Percentiles rank a stretch among this genome's conserved stretches.
These are phyloP conservation scores for Apocrypta bakeri DNA, from an alignment of 1,140 invertebrate species.

Conservation along the genomic window DNA sequence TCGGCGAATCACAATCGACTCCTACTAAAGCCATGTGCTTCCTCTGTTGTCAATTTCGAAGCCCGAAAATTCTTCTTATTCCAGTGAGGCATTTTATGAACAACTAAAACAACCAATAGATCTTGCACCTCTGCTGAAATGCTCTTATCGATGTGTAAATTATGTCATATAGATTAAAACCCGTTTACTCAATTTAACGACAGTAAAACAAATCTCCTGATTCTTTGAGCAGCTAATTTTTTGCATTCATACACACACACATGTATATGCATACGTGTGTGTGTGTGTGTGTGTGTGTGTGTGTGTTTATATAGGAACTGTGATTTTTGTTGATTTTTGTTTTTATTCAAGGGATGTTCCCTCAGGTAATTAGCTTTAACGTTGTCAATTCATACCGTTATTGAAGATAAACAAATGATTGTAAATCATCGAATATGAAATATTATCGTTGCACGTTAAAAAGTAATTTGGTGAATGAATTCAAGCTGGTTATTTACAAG, in stretches of 20 bases:
- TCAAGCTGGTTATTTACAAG: too few species aligned
- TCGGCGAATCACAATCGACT: not conserved
- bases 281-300: too few species aligned
- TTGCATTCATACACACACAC: not conserved
- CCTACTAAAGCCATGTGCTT: not conserved
- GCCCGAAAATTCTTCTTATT: not conserved
- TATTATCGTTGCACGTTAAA: too few species aligned
- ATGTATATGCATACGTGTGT: too few species aligned
- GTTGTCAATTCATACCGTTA: not conserved
- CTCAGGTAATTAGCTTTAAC: not conserved
- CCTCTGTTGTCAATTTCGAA: not conserved
- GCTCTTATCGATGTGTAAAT: constrained; percentile 10
- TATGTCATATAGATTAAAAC: constrained; percentile 9
- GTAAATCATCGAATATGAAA: not conserved
- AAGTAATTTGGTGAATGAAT: too few species aligned
- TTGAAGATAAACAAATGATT: not conserved
- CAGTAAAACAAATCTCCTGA: not conserved
- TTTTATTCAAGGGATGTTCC: too few species aligned
- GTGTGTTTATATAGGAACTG: too few species aligned
- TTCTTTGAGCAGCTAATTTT: not conserved
- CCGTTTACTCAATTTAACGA: not conserved
- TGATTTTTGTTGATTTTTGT: too few species aligned
- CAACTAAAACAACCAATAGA: constrained; percentile 8
- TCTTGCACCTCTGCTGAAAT: constrained; percentile 2
- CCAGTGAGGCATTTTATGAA: not conserved